Evolutionary conservation across 2,797 vertebrate genomes (phyloP), one percentile per base, ranked within the genome.

Genomic region (Apodemus agrarius): DNA sequence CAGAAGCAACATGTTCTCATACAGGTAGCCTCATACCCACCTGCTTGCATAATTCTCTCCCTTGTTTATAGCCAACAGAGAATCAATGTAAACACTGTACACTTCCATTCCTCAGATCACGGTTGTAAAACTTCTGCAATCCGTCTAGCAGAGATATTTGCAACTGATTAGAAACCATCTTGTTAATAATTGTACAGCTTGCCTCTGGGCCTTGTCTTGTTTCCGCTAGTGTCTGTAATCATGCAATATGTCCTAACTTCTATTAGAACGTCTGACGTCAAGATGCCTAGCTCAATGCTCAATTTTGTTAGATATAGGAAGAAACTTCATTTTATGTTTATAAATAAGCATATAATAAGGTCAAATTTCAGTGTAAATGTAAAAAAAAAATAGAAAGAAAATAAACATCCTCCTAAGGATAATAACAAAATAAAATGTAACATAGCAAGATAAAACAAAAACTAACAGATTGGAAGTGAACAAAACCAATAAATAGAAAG

Each of bases 321-420:
- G 13, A 79, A 95, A 26, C 0, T 80, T 69, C 49, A 26, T 72
- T 52, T 17, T 69, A 37, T 19, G 10, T 67, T 93, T 93, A 81
- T 93, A 95, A 95, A 88, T 75, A 40, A 90, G 43, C 37, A 92
- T 34, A 76, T 89, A 95, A 90, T 89, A 85, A 43, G 91, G 29
- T 46, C 91, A 37, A 93, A 84, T 63, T 93, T 79, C 24, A 91
- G 10, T 34, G 61, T 43, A 85, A 57, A 95, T 91, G 90, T 96
- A 54, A 93, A 85, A n/a, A n/a, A n/a, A 26, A 37, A 57, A 81
- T 57, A 37, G 57, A 75, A 81, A 46, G 40, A 67, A 65, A 85
- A 65, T 26, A 67, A 67, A 49, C 5, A 85, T 11, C 10, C 61
- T 49, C 4, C 21, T 85, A n/a, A 6, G 31, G 31, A 52, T n/a